Evolutionary conservation across 35 echinoderm and acorn worm genomes (phyloP).

Genomic region (Holothuria glaberrima): DNA sequence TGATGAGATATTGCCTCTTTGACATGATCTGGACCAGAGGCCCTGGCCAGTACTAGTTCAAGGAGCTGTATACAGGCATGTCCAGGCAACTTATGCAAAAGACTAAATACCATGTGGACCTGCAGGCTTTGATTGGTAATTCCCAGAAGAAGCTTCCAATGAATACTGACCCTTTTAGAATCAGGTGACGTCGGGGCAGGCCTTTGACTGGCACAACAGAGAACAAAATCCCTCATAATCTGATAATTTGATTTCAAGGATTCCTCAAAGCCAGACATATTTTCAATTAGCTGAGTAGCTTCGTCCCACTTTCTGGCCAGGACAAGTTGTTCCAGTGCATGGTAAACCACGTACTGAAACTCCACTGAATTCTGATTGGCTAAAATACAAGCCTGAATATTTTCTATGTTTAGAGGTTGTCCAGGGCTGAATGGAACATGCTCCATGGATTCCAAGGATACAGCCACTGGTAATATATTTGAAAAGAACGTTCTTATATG

Average conservation of each 20-base stretch:
- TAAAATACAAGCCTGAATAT: slow-evolving; percentile 73
- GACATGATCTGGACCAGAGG: slow-evolving; percentile 56
- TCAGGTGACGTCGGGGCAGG: not conserved
- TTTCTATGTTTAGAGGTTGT: slow-evolving; percentile 48
- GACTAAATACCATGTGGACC: slow-evolving; percentile 46
- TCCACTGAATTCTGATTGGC: slow-evolving; percentile 55
- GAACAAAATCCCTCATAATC: slow-evolving; percentile 67
- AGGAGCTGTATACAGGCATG: slow-evolving; percentile 51
- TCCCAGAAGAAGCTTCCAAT: slow-evolving; percentile 40
- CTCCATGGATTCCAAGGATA: slow-evolving; percentile 1
- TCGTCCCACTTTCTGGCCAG: slow-evolving; percentile 57
- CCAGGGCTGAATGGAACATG: not conserved
- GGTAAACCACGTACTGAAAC: slow-evolving; percentile 46
- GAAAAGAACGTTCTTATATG: slow-evolving; percentile 72
- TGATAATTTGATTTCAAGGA: slow-evolving; percentile 45
- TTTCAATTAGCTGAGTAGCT: slow-evolving; percentile 45
- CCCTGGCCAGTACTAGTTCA: slow-evolving; percentile 49
- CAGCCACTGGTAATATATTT: slow-evolving; percentile 49
- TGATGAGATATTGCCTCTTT: slow-evolving; percentile 57
- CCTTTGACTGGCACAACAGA: slow-evolving; percentile 70
- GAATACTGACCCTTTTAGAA: not conserved
- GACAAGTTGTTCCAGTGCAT: slow-evolving; percentile 60
- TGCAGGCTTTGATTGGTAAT: slow-evolving; percentile 27
- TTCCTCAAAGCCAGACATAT: slow-evolving; percentile 35
- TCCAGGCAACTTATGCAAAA: slow-evolving; percentile 9